Base-by-base conservation (phyloP, 1,140 invertebrate species). In the Ceratina calcarata region DNA sequence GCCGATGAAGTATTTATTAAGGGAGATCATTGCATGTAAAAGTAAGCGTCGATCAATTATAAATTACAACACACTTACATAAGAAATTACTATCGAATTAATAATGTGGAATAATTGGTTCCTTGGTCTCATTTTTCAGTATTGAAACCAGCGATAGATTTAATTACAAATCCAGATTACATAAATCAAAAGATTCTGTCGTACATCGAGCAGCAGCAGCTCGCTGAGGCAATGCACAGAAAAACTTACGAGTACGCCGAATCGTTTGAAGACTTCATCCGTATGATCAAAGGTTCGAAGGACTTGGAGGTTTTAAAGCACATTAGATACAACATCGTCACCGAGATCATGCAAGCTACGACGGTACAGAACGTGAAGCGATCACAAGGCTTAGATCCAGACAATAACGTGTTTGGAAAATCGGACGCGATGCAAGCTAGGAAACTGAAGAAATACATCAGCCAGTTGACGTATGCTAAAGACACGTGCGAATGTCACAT, bases 331-430 rank as follows among this genome's bases (percentile, higher is more conserved):
- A 97, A 97, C 87, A 97, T 98, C 81, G 96, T 98, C 0, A 97
- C 96, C 32, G 97, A 98, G 94, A 96, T 98, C 81, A 98, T 98
- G 96, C 97, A 98, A 94, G 97, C 97, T 0, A 98, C 97, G 55
- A 97, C 97, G 3, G 95, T 98, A 74, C 97, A 98, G 92, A 98
- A 97, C 90, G 93, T 98, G 65, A 98, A 98, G 92, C 94, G 96
- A 86, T 95, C 96, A 13, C 96, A 97, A 93, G 96, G 96, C 53
- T 94, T 97, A 20, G 96, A 97, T 92, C 92, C 95, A 76, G 96
- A 96, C 74, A 95, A 94, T 92, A 95, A 84, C 93, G 94, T 89
- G 1, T 84, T 93, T 66, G 88, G 90, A 57, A 93, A 97, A 92
- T 95, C 97, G 87, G 96, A 96, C 94, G 92, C 96, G 80, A 92